Conservation (phyloP, 2,888 invertebrate genomes). For the Isoperla grammatica region DNA sequence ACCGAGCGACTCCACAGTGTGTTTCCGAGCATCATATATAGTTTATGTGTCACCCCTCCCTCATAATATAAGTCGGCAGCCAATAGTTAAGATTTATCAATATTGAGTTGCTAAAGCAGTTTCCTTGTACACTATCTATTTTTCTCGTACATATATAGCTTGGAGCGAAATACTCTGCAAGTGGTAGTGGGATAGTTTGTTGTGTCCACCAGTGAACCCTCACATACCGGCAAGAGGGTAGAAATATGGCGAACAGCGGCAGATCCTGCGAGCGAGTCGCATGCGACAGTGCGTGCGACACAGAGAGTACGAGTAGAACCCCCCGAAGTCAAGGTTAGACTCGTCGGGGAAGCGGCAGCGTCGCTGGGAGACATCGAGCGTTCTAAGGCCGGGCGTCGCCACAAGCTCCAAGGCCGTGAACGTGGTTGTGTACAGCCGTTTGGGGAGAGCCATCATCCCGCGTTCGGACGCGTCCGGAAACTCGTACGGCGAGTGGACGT, state of each 20-base stretch:
- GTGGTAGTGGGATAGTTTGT: neutral
- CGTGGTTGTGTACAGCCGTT: neutral
- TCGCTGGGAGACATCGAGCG: neutral
- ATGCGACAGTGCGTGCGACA: slow-evolving; percentile 71
- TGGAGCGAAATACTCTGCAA: no score
- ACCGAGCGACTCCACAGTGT: no score
- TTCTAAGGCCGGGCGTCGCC: neutral
- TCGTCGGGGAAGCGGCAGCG: slow-evolving; percentile 55
- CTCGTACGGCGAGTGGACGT: slow-evolving; percentile 2
- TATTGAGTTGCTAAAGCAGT: no score
- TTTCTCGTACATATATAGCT: no score
- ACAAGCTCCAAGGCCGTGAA: slow-evolving; percentile 4
- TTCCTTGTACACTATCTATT: no score
- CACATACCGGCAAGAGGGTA: slow-evolving; percentile 45
- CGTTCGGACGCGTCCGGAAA: neutral
- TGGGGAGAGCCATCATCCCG: neutral
- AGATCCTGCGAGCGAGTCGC: slow-evolving; percentile 55
- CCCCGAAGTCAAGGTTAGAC: slow-evolving; percentile 53
- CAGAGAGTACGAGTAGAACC: slow-evolving; percentile 62
- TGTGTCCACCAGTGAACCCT: neutral
- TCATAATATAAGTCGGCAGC: no score
- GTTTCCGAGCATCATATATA: no score
- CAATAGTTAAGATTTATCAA: no score
- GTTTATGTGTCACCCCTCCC: no score
- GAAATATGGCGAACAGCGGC: slow-evolving; percentile 67